Conservation (phyloP, 2,888 invertebrate species). For the Andricus quercusramuli region DNA sequence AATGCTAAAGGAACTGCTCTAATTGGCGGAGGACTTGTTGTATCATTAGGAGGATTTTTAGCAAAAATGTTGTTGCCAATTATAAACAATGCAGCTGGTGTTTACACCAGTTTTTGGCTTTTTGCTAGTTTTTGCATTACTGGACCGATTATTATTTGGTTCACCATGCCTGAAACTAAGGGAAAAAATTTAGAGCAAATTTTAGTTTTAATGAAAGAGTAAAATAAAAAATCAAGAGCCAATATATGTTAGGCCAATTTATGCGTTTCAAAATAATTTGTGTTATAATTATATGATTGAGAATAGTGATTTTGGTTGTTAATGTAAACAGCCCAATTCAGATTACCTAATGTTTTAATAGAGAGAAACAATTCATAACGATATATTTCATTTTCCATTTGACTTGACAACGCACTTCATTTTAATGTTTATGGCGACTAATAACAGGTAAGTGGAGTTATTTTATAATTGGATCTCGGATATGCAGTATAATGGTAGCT, state of each 20-base stretch:
- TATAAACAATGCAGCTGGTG: constrained; percentile 79
- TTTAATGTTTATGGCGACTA: too few species aligned
- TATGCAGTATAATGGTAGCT: too few species aligned
- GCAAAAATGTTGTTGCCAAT: constrained; percentile 82
- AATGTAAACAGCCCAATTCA: too few species aligned
- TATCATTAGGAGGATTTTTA: constrained; percentile 82
- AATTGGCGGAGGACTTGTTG: constrained; percentile 83
- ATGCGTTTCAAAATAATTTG: too few species aligned
- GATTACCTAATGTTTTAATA: too few species aligned
- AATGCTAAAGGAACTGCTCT: constrained; percentile 84
- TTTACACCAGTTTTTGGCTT: constrained; percentile 81
- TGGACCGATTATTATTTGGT: background rate
- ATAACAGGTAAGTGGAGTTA: too few species aligned
- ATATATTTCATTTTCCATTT: too few species aligned
- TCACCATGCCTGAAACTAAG: background rate
- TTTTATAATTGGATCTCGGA: too few species aligned
- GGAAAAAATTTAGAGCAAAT: background rate
- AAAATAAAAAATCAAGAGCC: background rate
- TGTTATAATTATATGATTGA: too few species aligned
- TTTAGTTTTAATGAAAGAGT: background rate
- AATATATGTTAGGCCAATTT: background rate
- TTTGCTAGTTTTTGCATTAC: constrained; percentile 72
- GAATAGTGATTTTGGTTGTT: too few species aligned
- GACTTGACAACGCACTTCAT: too few species aligned
- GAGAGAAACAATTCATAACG: too few species aligned